These are phyloP conservation scores for Cirrhinus molitorella DNA, from an alignment of 2,797 vertebrate species.

Conservation along the genomic window DNA sequence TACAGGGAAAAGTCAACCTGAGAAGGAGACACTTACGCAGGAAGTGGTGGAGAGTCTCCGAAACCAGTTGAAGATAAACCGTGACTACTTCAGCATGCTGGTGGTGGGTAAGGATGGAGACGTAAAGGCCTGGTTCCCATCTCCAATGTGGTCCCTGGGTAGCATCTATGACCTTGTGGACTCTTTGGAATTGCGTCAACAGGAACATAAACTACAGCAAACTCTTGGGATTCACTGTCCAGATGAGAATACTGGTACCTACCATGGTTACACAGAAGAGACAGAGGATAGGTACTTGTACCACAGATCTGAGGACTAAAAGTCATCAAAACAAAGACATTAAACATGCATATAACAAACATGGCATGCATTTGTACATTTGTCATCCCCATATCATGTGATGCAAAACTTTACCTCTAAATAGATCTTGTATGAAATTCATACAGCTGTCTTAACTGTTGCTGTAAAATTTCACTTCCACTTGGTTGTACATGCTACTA, in stretches of 20 bases:
- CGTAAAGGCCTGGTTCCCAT: slow-evolving; percentile 81
- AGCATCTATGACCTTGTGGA: slow-evolving; percentile 83
- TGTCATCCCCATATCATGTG: slow-evolving; percentile 17
- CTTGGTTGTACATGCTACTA: not conserved
- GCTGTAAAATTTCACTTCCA: not conserved
- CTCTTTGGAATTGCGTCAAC: slow-evolving; percentile 78
- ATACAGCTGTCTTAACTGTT: not conserved
- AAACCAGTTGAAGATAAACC: slow-evolving; percentile 80
- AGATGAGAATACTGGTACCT: slow-evolving; percentile 67
- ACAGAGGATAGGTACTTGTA: slow-evolving; percentile 68
- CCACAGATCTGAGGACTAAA: slow-evolving; percentile 66
- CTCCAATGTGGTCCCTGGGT: slow-evolving; percentile 81
- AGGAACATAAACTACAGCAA: slow-evolving; percentile 79
- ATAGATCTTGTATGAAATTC: slow-evolving; percentile 13
- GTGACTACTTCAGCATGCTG: slow-evolving; percentile 83
- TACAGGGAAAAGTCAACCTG: slow-evolving; percentile 78
- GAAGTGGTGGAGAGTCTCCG: slow-evolving; percentile 75
- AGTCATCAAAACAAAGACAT: slow-evolving; percentile 5
- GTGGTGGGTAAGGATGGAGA: slow-evolving; percentile 81
- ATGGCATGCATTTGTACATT: slow-evolving; percentile 13
- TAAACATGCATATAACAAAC: not conserved
- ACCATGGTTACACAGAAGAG: slow-evolving; percentile 65
- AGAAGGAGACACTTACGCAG: slow-evolving; percentile 72
- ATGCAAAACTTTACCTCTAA: slow-evolving; percentile 20
- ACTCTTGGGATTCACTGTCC: slow-evolving; percentile 79